Evolutionary conservation across 2,888 invertebrate genomes (phyloP).

Genomic region (Dynastes maya): DNA sequence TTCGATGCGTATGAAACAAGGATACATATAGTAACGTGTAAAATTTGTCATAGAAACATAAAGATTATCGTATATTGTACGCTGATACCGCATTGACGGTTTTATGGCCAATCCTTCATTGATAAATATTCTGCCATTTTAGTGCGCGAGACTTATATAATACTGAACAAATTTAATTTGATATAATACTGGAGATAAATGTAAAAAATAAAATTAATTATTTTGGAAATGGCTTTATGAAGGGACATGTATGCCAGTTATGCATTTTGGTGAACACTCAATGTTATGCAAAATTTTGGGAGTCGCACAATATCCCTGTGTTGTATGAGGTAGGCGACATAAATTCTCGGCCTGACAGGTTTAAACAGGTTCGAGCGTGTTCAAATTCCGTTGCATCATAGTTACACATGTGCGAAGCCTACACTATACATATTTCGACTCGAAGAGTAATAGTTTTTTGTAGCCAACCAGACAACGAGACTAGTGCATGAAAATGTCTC

Average conservation of each 20-base stretch:
- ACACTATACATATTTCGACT: too few relatives aligned
- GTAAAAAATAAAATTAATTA: slow-evolving; percentile 46
- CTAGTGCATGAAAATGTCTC: too few relatives aligned
- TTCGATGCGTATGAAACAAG: slow-evolving; percentile 14
- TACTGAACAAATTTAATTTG: slow-evolving; percentile 45
- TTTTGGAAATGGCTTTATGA: slow-evolving; percentile 22
- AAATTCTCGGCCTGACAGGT: too few relatives aligned
- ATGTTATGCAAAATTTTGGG: too few relatives aligned
- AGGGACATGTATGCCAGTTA: not conserved
- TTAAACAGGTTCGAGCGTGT: too few relatives aligned
- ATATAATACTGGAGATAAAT: slow-evolving; percentile 42
- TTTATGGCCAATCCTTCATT: slow-evolving; percentile 45
- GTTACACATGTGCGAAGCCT: too few relatives aligned
- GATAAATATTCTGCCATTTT: slow-evolving; percentile 52
- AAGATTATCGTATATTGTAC: slow-evolving; percentile 48
- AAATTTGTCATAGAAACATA: slow-evolving; percentile 21
- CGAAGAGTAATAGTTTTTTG: too few relatives aligned
- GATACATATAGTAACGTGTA: slow-evolving; percentile 6
- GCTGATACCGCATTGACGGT: slow-evolving; percentile 49
- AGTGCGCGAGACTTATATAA: slow-evolving; percentile 23
- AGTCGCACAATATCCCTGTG: too few relatives aligned
- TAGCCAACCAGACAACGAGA: too few relatives aligned
- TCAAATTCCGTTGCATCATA: too few relatives aligned
- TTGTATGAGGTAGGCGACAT: too few relatives aligned
- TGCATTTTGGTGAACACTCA: too few relatives aligned